Conservation (phyloP, 2,888 invertebrate species). For the Bruchidius siliquastri region DNA sequence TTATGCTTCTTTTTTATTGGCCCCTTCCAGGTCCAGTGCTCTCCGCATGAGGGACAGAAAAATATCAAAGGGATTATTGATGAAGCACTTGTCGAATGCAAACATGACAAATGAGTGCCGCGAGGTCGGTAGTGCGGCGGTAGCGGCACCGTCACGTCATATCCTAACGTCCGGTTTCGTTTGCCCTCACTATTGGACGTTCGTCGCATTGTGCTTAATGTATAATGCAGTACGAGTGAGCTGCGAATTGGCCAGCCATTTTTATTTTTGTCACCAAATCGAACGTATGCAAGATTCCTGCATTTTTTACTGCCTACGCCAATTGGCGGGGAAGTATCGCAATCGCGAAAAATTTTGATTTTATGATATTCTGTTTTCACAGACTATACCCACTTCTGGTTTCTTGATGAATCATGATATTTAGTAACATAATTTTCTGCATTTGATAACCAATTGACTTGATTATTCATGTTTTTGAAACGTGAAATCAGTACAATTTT, state of each 20-base stretch:
- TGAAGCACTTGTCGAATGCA: constrained; percentile 6
- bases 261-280: not conserved
- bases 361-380: no score
- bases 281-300: no score
- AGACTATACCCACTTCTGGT: no score
- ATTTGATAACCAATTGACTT: no score
- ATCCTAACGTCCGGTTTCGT: not conserved
- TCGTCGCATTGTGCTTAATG: not conserved
- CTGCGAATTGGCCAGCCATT: not conserved
- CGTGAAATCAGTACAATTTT: no score
- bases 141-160: constrained; percentile 2
- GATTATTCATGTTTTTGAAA: no score
- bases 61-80: constrained; percentile 5
- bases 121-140: not conserved
- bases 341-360: no score
- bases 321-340: not conserved
- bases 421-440: no score
- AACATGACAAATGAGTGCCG: constrained; percentile 6
- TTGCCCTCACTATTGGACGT: not conserved
- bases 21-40: not conserved
- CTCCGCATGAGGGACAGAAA: not conserved
- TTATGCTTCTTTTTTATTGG: not conserved
- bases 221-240: not conserved
- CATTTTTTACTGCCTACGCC: not conserved
- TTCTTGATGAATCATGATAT: no score